phyloP scores from a whole-genome alignment of 2,797 vertebrate genomes.

The Orientallactaga sibirica region DNA sequence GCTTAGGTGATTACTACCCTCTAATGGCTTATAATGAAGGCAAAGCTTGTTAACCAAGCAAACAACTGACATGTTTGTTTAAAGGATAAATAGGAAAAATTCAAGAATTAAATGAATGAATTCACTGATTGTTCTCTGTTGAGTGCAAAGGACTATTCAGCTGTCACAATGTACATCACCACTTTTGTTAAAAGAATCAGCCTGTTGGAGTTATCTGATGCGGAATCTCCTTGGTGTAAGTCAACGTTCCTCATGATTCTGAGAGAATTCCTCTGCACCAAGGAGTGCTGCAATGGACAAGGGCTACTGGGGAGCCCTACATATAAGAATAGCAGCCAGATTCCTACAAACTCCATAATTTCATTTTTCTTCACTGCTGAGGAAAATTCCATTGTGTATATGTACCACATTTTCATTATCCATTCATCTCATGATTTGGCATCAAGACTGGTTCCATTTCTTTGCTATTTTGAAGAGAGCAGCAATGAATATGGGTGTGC shows the following conservation, averaged over 20 bases:
- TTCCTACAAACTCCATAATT: no score
- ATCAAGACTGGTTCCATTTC: no score
- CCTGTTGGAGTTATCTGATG: slow-evolving; percentile 11
- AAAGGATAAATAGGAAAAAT: slow-evolving; percentile 80
- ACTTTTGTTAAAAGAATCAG: slow-evolving; percentile 71
- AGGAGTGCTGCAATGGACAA: not conserved
- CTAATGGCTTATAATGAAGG: slow-evolving; percentile 79
- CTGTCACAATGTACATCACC: slow-evolving; percentile 57
- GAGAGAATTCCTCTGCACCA: slow-evolving; percentile 35
- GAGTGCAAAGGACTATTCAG: slow-evolving; percentile 68
- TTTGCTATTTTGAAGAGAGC: no score
- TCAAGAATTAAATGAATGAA: slow-evolving; percentile 79
- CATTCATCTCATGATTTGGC: no score
- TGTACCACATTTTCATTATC: no score
- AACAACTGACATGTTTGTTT: slow-evolving; percentile 80
- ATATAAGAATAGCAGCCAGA: slow-evolving; percentile 44
- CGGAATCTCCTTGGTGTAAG: slow-evolving; percentile 55
- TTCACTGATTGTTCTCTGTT: slow-evolving; percentile 62
- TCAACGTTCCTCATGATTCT: slow-evolving; percentile 49
- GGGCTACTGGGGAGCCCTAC: not conserved
- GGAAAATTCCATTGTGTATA: no score
- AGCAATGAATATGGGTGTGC: no score
- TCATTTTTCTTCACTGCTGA: no score
- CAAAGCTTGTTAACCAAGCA: slow-evolving; percentile 77
- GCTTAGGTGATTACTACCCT: slow-evolving; percentile 73